These are phyloP conservation scores for Toxotes lorentzi DNA, from an alignment of 2,797 vertebrate species.

Conservation along the genomic window DNA sequence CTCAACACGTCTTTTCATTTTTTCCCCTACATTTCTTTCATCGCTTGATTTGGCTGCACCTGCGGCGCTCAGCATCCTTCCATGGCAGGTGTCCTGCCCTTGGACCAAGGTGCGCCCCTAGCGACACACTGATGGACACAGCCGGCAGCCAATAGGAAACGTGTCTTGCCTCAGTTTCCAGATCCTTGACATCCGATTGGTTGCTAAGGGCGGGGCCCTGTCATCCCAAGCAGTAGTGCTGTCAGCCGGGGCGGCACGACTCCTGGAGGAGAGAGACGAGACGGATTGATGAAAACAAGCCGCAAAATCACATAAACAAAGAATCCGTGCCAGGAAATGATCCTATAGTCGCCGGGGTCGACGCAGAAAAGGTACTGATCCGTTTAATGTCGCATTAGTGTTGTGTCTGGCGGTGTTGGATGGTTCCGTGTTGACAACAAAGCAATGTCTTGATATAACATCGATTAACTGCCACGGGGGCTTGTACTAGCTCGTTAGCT, in stretches of 20 bases:
- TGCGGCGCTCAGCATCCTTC: constrained; percentile 78
- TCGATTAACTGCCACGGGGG: constrained; percentile 63
- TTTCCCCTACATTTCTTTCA: not conserved
- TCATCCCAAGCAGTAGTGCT: constrained; percentile 73
- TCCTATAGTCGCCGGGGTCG: constrained; percentile 61
- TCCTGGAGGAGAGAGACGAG: constrained; percentile 77
- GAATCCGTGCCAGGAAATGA: constrained; percentile 71
- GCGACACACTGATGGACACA: constrained; percentile 66
- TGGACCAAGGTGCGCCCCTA: constrained; percentile 70
- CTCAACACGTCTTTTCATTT: not conserved
- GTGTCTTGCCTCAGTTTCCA: constrained; percentile 45
- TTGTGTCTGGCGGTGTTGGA: constrained; percentile 14
- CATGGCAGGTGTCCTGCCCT: constrained; percentile 76
- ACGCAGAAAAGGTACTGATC: constrained; percentile 72
- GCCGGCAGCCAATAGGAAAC: constrained; percentile 67
- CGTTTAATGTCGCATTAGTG: constrained; percentile 13
- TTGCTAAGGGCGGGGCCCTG: constrained; percentile 84
- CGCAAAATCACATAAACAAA: constrained; percentile 60
- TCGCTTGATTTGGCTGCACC: constrained; percentile 44
- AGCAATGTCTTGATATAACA: constrained; percentile 60
- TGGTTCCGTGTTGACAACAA: constrained; percentile 56
- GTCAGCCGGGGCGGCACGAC: constrained; percentile 80
- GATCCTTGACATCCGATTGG: constrained; percentile 72
- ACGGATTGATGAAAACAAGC: constrained; percentile 77
- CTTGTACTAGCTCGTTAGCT: constrained; percentile 64